Conservation (phyloP, 64 coral and sea anemone species). For the Trachythela sp. region DNA sequence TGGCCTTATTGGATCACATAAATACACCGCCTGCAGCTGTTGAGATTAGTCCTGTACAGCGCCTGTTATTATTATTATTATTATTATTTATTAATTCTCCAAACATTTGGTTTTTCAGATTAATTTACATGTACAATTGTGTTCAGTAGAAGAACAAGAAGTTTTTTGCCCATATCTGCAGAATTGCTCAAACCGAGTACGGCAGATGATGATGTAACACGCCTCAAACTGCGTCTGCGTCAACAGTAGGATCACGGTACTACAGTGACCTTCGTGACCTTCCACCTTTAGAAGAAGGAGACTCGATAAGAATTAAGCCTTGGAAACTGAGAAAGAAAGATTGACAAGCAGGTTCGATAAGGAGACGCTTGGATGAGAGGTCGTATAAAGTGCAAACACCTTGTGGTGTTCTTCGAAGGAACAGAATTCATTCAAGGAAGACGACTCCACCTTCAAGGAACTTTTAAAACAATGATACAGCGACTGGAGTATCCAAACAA, state of each 20-base stretch:
- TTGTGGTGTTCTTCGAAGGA: background rate
- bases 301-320: constrained; percentile 10
- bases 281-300: background rate
- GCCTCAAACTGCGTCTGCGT: background rate
- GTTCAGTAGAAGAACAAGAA: constrained; percentile 22
- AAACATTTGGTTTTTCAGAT: no score
- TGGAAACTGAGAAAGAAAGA: background rate
- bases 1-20: background rate
- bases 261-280: background rate
- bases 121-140: no score
- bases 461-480: background rate
- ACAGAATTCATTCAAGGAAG: background rate
- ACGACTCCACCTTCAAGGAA: background rate
- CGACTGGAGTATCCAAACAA: background rate
- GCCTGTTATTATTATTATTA: no score
- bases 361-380: background rate
- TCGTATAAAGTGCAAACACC: background rate
- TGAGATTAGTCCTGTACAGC: background rate
- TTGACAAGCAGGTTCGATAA: background rate
- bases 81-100: no score
- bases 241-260: background rate
- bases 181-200: background rate
- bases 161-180: constrained; percentile 13
- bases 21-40: background rate
- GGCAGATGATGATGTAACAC: background rate